Conservation (phyloP, 1,140 invertebrate genomes). For the Monochamus saltuarius region DNA sequence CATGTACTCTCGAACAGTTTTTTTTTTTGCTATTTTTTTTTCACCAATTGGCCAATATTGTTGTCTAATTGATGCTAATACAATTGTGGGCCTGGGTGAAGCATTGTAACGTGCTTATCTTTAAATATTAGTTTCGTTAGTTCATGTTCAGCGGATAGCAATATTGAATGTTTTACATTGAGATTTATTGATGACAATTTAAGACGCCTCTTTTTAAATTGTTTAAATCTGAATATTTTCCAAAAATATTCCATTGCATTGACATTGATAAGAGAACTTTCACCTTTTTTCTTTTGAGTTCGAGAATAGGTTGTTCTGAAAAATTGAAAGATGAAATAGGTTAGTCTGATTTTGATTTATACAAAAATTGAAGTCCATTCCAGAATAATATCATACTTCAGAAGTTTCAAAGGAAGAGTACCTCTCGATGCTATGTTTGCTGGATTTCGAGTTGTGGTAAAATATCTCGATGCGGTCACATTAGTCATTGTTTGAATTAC, state of each 20-base stretch:
- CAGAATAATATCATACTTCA: too few species aligned
- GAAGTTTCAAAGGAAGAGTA: too few species aligned
- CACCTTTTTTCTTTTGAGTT: not conserved
- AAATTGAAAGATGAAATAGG: not conserved
- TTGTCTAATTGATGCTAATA: conserved; percentile 1
- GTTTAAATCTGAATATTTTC: not conserved
- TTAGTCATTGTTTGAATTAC: too few species aligned
- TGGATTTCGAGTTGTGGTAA: too few species aligned
- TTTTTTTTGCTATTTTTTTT: conserved; percentile 16
- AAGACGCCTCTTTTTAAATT: conserved; percentile 9
- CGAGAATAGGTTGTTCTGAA: not conserved
- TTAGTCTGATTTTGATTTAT: not conserved
- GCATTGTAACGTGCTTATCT: not conserved
- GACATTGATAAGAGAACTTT: not conserved
- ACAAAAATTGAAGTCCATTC: not conserved
- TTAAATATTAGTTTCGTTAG: conserved; percentile 9
- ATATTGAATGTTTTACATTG: conserved; percentile 25
- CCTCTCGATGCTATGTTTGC: too few species aligned
- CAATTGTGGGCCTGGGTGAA: not conserved
- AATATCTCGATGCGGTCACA: too few species aligned
- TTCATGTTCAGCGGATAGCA: not conserved
- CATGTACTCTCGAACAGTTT: conserved; percentile 12
- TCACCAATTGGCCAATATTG: conserved; percentile 4
- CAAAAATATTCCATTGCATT: not conserved
- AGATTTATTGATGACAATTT: conserved; percentile 7